Base-by-base conservation (phyloP, 2,113 vertebrate species). In the Dinomys branickii region DNA sequence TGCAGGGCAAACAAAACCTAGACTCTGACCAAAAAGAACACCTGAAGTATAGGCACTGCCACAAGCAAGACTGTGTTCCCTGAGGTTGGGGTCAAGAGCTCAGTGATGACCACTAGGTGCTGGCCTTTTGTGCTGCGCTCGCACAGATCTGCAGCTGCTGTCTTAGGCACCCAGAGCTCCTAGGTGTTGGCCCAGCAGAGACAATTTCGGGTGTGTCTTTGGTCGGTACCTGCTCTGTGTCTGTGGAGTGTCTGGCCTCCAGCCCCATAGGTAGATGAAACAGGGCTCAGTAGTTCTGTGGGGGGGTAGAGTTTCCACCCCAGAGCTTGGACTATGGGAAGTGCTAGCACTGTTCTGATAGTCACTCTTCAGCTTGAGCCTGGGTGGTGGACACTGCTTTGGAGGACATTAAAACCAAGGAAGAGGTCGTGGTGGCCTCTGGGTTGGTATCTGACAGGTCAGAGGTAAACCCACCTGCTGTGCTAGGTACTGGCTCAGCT, bases 11-110 rank as follows among this genome's bases (percentile, higher is more conserved):
- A 99, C 83, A 99, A 90, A 1, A 98, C 98, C 94, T 99, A 91
- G 0, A 99, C 98, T 0, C 99, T 97, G 82, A 99, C 0, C 94
- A 99, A 99, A 89, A 99, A 99, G n/a, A 99, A 2, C 0, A 98
- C 98, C 58, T 99, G 99, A 0, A 99, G 99, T 16, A 99, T 95
- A 56, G 99, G 99, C 85, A 99, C 98, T 0, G 98, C 99, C 87
- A 99, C 90, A 1, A 99, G 98, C 0, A 97, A 98, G 7, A 98
- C 98, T 19, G 94, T 98, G 88, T 99, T 99, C 88, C 99, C 98
- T 3, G 99, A 91, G 58, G 99, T 98, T 8, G 69, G 98, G 91
- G 97, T 94, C 26, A 99, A 96, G 61, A 98, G 97, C 14, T 91
- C 88, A 0, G 98, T 98, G 6, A 98, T 98, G 59, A 98, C 94